phyloP scores from a whole-genome alignment of 2,113 vertebrate species.

The Leptodactylus fuscus region DNA sequence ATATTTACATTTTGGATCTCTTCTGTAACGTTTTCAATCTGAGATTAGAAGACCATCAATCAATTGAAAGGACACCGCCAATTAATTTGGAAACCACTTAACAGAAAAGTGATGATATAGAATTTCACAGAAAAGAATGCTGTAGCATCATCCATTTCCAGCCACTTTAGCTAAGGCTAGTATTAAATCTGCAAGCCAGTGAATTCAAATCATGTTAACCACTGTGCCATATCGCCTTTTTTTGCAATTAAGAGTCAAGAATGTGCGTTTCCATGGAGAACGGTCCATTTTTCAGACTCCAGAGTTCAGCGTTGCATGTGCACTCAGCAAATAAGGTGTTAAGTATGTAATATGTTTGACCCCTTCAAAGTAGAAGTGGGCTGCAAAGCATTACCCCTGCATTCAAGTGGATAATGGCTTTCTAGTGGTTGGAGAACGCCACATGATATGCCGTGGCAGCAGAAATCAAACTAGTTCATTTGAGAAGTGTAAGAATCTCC shows the following conservation, averaged over 20 bases:
- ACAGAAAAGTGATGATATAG: slow-evolving; percentile 27
- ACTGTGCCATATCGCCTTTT: slow-evolving; percentile 24
- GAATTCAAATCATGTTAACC: slow-evolving; percentile 39
- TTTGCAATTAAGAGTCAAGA: slow-evolving; percentile 33
- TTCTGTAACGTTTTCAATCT: not conserved
- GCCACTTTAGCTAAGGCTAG: not conserved
- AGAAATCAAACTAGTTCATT: slow-evolving; percentile 51
- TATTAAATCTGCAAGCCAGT: slow-evolving; percentile 21
- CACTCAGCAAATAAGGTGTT: slow-evolving; percentile 40
- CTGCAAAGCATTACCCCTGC: slow-evolving; percentile 45
- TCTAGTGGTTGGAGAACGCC: slow-evolving; percentile 30
- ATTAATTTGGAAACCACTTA: slow-evolving; percentile 33
- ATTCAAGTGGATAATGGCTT: slow-evolving; percentile 57
- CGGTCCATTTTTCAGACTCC: slow-evolving; percentile 20
- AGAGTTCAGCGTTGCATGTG: slow-evolving; percentile 2
- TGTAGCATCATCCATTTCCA: slow-evolving; percentile 12
- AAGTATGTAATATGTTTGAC: slow-evolving; percentile 49
- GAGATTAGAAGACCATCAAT: not conserved
- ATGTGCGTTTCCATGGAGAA: slow-evolving; percentile 45
- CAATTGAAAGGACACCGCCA: not conserved
- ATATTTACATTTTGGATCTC: slow-evolving; percentile 1
- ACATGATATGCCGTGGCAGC: slow-evolving; percentile 51
- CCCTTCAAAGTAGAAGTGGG: slow-evolving; percentile 49
- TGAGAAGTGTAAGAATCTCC: slow-evolving; percentile 12
- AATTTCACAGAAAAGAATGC: not conserved